Evolutionary conservation across 2,888 invertebrate species (phyloP), one percentile per base, ranked within the genome.

Genomic region (Arenicola marina): DNA sequence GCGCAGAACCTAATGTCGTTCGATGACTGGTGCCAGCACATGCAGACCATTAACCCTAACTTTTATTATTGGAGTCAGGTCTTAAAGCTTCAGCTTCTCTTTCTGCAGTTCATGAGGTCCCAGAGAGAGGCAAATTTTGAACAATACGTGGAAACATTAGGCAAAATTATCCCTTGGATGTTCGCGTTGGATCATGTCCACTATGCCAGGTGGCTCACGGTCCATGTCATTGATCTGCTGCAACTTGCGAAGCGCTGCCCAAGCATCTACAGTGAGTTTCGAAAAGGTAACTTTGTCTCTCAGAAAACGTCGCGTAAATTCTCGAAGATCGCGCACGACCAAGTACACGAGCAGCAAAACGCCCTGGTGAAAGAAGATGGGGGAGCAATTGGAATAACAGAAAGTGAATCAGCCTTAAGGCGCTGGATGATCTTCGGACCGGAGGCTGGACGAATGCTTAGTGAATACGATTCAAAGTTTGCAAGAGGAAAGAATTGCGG

Each of bases 341-440:
- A 48, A 7, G 48, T 24, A 11, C n/a, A 48, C 57, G 73, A 75
- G 51, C 73, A 75, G 43, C 59, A 53, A 38, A 74, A 74, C 65
- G 68, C 59, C 32, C 32, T 70, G 33, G 62, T 72, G 32, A 76
- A 73, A 62, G 71, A 61, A 31, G 67, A 74, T 46, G 71, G 65
- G 18, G 67, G 67, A 29, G 72, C 67, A 7, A 58, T 73, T 46
- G 70, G 72, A 1, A 1, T 74, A 29, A 70, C 67, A 29, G 72
- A 73, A 51, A 58, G 72, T 48, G 62, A 58, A 29, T 24, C 61
- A 57, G 65, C 62, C 45, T 65, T 73, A 7, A 29, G 59, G 32
- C 54, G 74, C 29, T 73, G 73, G 75, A 73, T 70, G 69, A 56
- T 73, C n/a, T 56, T 68, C 45, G 68, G 70, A 32, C 73, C 73